phyloP scores from a whole-genome alignment of 1,140 invertebrate genomes.

The Drosophila micromelanica region DNA sequence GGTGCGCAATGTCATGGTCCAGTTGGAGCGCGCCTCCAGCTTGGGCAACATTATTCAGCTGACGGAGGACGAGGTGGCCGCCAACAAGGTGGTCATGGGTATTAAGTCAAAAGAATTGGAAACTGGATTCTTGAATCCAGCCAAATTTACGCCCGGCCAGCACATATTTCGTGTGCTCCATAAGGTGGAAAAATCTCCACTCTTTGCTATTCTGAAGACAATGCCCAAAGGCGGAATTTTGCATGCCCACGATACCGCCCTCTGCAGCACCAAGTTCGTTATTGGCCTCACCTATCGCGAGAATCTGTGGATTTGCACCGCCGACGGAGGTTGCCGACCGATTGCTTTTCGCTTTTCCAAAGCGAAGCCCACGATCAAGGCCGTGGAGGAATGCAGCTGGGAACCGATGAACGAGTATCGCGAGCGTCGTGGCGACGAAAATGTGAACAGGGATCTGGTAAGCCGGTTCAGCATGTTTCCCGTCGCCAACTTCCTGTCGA shows the following conservation, averaged over 20 bases:
- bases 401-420: constrained; percentile 86
- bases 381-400: constrained; percentile 85
- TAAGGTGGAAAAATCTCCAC: constrained; percentile 87
- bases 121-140: constrained; percentile 46
- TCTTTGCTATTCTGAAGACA: constrained; percentile 88
- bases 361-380: constrained; percentile 59
- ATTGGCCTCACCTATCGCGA: constrained; percentile 55
- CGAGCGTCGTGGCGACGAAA: constrained; percentile 36
- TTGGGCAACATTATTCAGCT: constrained; percentile 38
- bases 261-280: constrained; percentile 87
- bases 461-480: constrained; percentile 67
- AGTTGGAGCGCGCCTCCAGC: constrained; percentile 17
- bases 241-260: constrained; percentile 89
- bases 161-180: constrained; percentile 88
- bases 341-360: constrained; percentile 84
- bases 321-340: constrained; percentile 34
- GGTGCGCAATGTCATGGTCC: constrained; percentile 29
- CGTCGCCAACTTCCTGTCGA: constrained; percentile 85
- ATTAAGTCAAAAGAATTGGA: constrained; percentile 37
- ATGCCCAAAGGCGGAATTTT: constrained; percentile 90
- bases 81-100: constrained; percentile 53
- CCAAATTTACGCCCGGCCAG: constrained; percentile 49
- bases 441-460: constrained; percentile 36
- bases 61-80: constrained; percentile 37
- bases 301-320: constrained; percentile 63